Percentiles rank a stretch among this genome's conserved stretches.
Evolutionary conservation across 2,888 invertebrate species (phyloP).

Genomic region (Diachrysia chrysitis): DNA sequence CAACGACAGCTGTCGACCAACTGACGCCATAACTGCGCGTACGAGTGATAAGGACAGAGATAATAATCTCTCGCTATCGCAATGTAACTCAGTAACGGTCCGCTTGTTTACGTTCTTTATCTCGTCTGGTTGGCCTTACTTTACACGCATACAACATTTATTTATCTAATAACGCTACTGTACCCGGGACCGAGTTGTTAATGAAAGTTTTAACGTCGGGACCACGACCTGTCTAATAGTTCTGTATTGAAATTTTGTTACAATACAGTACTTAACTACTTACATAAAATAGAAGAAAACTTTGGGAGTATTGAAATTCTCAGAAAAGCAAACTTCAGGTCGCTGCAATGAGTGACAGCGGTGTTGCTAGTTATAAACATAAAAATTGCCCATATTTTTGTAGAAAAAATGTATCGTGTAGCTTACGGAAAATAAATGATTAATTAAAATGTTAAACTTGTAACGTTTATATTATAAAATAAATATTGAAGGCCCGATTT

Average conservation of each 20-base stretch:
- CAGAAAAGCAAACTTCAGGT: slow-evolving; percentile 82
- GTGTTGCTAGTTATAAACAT: slow-evolving; percentile 29
- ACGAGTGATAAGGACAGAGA: too few species aligned
- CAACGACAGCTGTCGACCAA: too few species aligned
- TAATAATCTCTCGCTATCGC: too few species aligned
- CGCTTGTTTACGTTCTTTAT: too few species aligned
- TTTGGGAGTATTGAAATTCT: slow-evolving; percentile 76
- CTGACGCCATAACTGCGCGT: too few species aligned
- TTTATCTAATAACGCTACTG: slow-evolving; percentile 66
- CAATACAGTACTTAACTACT: slow-evolving; percentile 73
- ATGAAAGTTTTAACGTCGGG: slow-evolving; percentile 54
- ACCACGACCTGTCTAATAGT: slow-evolving; percentile 62
- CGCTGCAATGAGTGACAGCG: slow-evolving; percentile 27
- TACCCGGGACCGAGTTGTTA: slow-evolving; percentile 56
- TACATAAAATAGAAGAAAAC: slow-evolving; percentile 83
- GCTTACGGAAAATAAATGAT: too few species aligned
- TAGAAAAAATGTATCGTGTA: neutral
- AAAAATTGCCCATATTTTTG: slow-evolving; percentile 16
- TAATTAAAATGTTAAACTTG: neutral
- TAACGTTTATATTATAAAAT: too few species aligned
- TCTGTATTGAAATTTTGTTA: slow-evolving; percentile 69
- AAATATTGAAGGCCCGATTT: too few species aligned
- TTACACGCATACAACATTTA: slow-evolving; percentile 70
- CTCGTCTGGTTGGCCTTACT: too few species aligned
- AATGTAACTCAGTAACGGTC: too few species aligned